Evolutionary conservation across 2,113 vertebrate species (phyloP).

Genomic region (Pelecanoides urinatrix): DNA sequence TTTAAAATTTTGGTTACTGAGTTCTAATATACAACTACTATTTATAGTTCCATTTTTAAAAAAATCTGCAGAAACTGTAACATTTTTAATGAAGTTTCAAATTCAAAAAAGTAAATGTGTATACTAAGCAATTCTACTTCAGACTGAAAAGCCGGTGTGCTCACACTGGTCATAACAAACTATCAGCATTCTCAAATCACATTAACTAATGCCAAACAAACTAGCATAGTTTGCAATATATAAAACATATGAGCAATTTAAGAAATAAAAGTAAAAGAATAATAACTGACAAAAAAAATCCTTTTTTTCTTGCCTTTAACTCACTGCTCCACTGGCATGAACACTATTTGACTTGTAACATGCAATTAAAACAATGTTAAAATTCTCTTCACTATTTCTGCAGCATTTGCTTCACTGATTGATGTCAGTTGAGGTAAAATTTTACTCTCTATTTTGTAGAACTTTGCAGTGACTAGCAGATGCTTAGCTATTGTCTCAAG

Average conservation of each 20-base stretch:
- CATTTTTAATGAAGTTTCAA: neutral
- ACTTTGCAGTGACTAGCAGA: slow-evolving; percentile 11
- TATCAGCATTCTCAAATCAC: neutral
- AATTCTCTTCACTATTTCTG: neutral
- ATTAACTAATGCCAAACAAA: neutral
- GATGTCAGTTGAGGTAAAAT: slow-evolving; percentile 40
- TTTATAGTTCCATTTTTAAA: neutral
- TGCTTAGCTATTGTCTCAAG: slow-evolving; percentile 42
- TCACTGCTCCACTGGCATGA: neutral
- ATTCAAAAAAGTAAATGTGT: neutral
- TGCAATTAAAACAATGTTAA: neutral
- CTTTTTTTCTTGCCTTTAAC: neutral
- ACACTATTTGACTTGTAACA: neutral
- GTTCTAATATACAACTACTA: neutral
- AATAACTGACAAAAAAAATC: neutral
- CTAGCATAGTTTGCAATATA: neutral
- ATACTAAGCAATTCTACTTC: neutral
- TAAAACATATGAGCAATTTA: neutral
- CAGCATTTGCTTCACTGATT: slow-evolving; percentile 38
- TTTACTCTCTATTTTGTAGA: slow-evolving; percentile 6
- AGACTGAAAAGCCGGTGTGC: neutral
- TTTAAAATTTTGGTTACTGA: neutral
- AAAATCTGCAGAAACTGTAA: neutral
- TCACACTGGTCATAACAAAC: neutral
- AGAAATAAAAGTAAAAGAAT: neutral